A percentile compares a stretch with the other conserved stretches of the same genome.
Conservation (phyloP, 2,888 invertebrate genomes). For the Leptogaster cylindrica region DNA sequence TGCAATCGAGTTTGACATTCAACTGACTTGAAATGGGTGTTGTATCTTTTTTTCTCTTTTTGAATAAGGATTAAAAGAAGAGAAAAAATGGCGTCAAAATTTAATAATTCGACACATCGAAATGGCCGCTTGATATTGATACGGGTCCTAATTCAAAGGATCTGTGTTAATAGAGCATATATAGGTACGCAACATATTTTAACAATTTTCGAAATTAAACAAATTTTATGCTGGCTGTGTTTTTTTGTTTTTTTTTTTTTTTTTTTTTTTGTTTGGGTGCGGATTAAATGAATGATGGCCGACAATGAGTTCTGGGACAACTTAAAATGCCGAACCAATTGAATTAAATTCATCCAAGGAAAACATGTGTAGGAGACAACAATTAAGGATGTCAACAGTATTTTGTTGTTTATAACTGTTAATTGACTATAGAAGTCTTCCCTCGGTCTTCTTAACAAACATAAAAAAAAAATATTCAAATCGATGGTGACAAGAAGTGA, state of each 20-base stretch:
- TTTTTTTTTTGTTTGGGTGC: too few species aligned
- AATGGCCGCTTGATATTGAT: constrained; percentile 22
- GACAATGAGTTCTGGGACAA: not conserved
- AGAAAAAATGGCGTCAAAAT: constrained; percentile 27
- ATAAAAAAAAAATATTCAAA: too few species aligned
- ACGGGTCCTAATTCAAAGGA: constrained; percentile 8
- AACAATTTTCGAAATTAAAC: constrained; percentile 18
- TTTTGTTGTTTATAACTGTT: too few species aligned
- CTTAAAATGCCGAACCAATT: constrained; percentile 15
- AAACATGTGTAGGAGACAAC: constrained; percentile 19
- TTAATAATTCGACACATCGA: constrained; percentile 30
- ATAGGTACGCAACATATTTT: constrained; percentile 31
- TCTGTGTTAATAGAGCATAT: constrained; percentile 34
- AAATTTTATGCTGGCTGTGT: constrained; percentile 25
- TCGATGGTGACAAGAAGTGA: too few species aligned
- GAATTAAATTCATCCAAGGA: constrained; percentile 8
- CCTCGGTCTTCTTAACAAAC: too few species aligned
- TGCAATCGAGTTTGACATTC: constrained; percentile 3
- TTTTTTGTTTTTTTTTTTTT: not conserved
- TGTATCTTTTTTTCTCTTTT: not conserved
- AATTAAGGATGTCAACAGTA: constrained; percentile 5
- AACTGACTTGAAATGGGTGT: constrained; percentile 4
- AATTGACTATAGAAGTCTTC: too few species aligned
- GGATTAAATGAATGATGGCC: constrained; percentile 16
- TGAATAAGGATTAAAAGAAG: not conserved